Evolutionary conservation across 2,113 vertebrate genomes (phyloP).

Genomic region (Hippocampus guttulatus): DNA sequence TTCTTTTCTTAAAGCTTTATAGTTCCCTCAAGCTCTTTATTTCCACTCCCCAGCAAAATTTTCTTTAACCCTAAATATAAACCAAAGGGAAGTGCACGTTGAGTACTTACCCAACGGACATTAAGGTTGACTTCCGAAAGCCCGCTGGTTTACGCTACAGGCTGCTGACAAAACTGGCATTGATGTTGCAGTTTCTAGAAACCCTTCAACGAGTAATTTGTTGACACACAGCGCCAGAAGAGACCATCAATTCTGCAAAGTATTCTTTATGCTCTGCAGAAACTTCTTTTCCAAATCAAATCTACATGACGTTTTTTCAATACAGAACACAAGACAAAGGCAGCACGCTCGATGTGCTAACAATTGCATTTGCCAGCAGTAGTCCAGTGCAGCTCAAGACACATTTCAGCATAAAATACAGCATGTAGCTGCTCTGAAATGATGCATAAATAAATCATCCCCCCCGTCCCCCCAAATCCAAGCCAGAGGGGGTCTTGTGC

Average conservation of each 20-base stretch:
- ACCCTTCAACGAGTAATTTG: not conserved
- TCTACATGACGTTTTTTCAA: too few species aligned
- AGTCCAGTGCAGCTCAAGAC: not conserved
- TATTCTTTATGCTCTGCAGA: too few species aligned
- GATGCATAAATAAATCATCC: not conserved
- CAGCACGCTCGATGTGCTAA: too few species aligned
- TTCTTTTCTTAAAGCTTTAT: too few species aligned
- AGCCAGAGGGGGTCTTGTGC: slow-evolving; percentile 32
- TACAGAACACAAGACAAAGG: too few species aligned
- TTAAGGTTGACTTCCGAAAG: not conserved
- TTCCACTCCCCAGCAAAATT: too few species aligned
- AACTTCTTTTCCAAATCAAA: too few species aligned
- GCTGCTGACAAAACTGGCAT: not conserved
- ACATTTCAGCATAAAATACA: not conserved
- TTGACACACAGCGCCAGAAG: too few species aligned
- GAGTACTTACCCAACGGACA: not conserved
- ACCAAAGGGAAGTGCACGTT: not conserved
- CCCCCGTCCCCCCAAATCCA: too few species aligned
- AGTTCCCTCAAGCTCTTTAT: too few species aligned
- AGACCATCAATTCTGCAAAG: too few species aligned
- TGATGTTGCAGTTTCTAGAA: not conserved
- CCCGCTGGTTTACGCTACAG: not conserved
- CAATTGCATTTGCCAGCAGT: not conserved
- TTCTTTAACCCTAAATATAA: not conserved
- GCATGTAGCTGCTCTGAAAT: not conserved